Evolutionary conservation across 2,888 invertebrate species (phyloP), one percentile per base, ranked within the genome.

Genomic region (Scaptomyza parva): DNA sequence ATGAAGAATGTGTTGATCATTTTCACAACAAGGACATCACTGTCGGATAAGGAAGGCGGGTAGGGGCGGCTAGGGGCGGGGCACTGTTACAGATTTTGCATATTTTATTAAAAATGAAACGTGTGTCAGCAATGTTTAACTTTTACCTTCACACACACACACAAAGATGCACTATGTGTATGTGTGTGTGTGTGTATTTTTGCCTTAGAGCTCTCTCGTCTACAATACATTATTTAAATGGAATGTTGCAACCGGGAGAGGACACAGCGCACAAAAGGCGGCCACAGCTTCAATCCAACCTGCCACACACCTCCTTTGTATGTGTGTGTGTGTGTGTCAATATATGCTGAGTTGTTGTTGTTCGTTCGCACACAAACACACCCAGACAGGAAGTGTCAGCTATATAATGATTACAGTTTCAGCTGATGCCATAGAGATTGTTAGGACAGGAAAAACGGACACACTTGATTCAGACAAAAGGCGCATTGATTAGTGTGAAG

Each of bases 81-180:
- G n/a, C n/a, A 30, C 4, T 30, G 33, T 14, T 9, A 24, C 3
- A 40, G 22, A 57, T 66, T 66, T 73, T 86, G 75, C 81, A 86
- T 84, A 84, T 84, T 84, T 88, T 75, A 84, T 86, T 73, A 73
- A 75, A 88, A 88, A 86, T 86, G 86, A 86, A 87, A 78, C 86
- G 86, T 72, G 78, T 81, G 81, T 85, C 88, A 81, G 86, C 86
- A 57, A 69, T 81, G 86, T 82, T 81, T 85, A 85, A 85, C 86
- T 78, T 74, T 54, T 63, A 70, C 59, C 30, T 44, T 6, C 20
- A 11, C 33, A 17, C 52, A 70, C 60, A 53, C 20, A 11, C 33
- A 17, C 52, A 70, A 60, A 53, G 57, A 54, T 43, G 58, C 53
- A 51, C 41, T 61, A 33, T 45, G 12, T 30, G 6, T 7, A 7